phyloP scores from a whole-genome alignment of 2,113 vertebrate genomes.

The Potamarius usumacintae region DNA sequence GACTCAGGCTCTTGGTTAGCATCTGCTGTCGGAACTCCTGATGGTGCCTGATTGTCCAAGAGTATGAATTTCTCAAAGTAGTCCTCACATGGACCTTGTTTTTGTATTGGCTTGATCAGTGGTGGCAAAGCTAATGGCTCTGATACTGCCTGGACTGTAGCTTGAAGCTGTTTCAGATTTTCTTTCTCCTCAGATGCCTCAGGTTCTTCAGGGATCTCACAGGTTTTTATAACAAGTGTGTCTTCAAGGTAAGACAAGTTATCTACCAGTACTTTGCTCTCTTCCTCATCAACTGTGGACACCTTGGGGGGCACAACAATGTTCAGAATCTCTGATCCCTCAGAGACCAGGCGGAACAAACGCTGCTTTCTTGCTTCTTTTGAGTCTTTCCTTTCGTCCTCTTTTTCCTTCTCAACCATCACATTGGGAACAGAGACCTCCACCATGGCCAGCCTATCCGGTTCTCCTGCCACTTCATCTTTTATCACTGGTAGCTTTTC shows the following conservation, averaged over 20 bases:
- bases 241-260: constrained; percentile 85
- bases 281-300: constrained; percentile 84
- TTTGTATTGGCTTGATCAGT: constrained; percentile 46
- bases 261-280: constrained; percentile 82
- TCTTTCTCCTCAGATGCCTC: constrained; percentile 10
- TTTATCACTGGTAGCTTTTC: constrained; percentile 34
- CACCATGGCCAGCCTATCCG: constrained; percentile 67
- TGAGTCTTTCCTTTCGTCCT: constrained; percentile 33
- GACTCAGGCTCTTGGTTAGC: constrained; percentile 48
- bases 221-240: constrained; percentile 68
- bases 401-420: constrained; percentile 54
- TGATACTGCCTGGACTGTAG: constrained; percentile 6
- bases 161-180: not conserved
- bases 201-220: constrained; percentile 37
- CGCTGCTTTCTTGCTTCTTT: constrained; percentile 73
- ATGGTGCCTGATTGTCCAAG: constrained; percentile 79
- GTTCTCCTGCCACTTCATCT: constrained; percentile 37
- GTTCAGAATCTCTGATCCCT: constrained; percentile 91
- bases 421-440: constrained; percentile 67
- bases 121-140: constrained; percentile 61
- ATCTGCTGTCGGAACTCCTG: constrained; percentile 42
- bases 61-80: constrained; percentile 90
- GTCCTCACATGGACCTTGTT: constrained; percentile 69
- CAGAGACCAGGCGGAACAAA: constrained; percentile 85
- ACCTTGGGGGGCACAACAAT: constrained; percentile 82